phyloP scores from a whole-genome alignment of 2,113 vertebrate species.

The Meriones unguiculatus region DNA sequence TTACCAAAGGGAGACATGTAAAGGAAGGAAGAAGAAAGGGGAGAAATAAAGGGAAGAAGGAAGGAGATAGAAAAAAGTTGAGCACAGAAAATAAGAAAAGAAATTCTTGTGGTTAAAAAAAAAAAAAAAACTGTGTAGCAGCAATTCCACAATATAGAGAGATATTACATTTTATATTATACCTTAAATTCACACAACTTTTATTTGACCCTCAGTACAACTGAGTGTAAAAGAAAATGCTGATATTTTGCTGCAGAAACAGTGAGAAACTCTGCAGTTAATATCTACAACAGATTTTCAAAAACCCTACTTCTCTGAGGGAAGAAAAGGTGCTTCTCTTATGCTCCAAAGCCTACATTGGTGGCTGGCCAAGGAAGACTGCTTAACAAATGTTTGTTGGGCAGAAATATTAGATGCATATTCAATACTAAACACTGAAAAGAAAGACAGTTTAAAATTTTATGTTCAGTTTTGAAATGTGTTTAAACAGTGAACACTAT shows the following conservation, averaged over 20 bases:
- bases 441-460: not conserved
- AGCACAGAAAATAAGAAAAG: not conserved
- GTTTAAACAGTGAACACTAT: not conserved
- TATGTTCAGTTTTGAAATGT: slow-evolving; percentile 48
- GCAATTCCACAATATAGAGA: not conserved
- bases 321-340: not conserved
- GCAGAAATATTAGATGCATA: not conserved
- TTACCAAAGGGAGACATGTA: not conserved
- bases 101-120: not conserved
- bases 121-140: not conserved
- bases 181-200: not conserved
- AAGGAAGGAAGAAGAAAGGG: no score
- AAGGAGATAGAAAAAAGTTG: not conserved
- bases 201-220: not conserved
- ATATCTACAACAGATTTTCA: slow-evolving; percentile 2
- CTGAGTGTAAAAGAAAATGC: not conserved
- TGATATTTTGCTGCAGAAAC: not conserved
- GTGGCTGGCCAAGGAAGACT: not conserved
- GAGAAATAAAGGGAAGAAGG: no score
- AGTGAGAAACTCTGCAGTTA: not conserved
- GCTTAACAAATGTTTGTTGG: not conserved
- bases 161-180: not conserved
- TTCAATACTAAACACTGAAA: slow-evolving; percentile 10
- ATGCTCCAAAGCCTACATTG: not conserved
- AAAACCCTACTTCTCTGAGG: not conserved